Base-by-base conservation (phyloP, 2,888 invertebrate genomes). In the Cantharis rufa region DNA sequence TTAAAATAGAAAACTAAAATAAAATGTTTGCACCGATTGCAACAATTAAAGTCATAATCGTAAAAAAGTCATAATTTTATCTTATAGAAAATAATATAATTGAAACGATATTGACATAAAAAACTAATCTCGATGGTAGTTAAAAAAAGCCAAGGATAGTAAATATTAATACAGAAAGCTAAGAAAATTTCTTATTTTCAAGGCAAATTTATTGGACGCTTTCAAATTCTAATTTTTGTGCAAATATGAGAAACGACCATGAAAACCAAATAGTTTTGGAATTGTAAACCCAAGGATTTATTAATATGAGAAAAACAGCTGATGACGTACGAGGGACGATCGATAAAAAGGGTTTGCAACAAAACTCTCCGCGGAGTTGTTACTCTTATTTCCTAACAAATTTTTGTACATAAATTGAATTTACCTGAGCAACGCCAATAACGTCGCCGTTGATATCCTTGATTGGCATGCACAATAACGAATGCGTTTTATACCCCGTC, bases 391-490 rank as follows among this genome's bases (percentile, higher is more conserved):
- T 13, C n/a, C 13, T 5, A 32, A 32, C 4, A 32, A 32, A 32
- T 10, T 13, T 0, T 15, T 13, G 3, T 10, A 64, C 13, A 11
- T 21, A 21, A 66, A 69, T 48, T 2, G 2, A 48, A n/a, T 48
- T 48, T 88, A 96, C 94, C 92, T 98, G 98, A 73, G 98, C 98
- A 75, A 99, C 98, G 18, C 98, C 99, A 83, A 98, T 94, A 83
- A 98, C 96, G 88, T 98, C 97, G 61, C 96, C 97, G 84, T 94
- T 94, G 87, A 94, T 95, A 89, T 98, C 98, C 89, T 96, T 95
- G 87, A 98, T 98, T 73, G 98, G 97, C 97, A 97, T 97, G 88
- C 98, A 98, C 78, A 98, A 92, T 82, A 98, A 92, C 74, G 96
- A 96, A 88, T 95, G 93, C 73, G 98, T 98, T 87, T 94, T 94